A percentile compares a stretch with the other conserved stretches of the same genome.
phyloP scores from a whole-genome alignment of 2,113 vertebrate species.

The Mus pahari region DNA sequence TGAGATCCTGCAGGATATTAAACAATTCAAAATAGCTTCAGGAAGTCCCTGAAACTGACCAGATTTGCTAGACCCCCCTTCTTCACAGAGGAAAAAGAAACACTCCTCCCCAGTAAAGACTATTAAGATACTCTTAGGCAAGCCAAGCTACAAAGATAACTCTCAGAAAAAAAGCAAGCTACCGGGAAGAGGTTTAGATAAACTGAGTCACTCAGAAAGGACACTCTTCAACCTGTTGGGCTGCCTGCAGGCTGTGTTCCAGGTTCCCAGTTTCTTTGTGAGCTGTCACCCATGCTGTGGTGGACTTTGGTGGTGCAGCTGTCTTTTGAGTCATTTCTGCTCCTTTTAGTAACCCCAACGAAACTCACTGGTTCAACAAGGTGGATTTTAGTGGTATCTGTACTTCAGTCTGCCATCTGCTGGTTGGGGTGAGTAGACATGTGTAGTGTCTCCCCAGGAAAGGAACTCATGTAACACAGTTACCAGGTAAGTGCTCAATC shows the following conservation, averaged over 20 bases:
- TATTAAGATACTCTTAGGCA: neutral
- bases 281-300: neutral
- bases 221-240: neutral
- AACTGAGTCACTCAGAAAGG: neutral
- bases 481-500: neutral
- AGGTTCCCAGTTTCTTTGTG: neutral
- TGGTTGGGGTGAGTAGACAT: neutral
- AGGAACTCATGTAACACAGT: neutral
- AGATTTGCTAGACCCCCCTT: neutral
- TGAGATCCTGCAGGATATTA: neutral
- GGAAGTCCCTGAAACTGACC: neutral
- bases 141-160: neutral
- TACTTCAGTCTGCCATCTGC: neutral
- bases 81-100: neutral
- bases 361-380: neutral
- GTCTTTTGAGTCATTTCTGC: too few species aligned
- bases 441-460: neutral
- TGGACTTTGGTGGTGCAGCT: neutral
- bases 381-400: too few species aligned
- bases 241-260: neutral
- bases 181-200: neutral
- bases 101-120: neutral
- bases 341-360: neutral
- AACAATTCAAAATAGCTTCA: neutral
- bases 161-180: neutral